Conservation (phyloP, 2,113 vertebrate genomes). For the Montifringilla adamsi region DNA sequence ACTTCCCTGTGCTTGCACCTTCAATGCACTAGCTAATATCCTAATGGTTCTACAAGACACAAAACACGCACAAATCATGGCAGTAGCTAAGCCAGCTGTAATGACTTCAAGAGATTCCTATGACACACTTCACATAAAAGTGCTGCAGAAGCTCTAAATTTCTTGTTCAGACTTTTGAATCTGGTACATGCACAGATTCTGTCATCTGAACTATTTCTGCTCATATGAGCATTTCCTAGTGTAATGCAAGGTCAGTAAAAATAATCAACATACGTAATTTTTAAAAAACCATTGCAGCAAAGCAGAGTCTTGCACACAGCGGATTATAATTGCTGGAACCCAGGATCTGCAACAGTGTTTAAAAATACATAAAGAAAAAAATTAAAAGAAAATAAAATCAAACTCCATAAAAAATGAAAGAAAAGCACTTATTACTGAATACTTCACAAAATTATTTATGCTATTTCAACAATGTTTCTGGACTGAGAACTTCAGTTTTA, state of each 20-base stretch:
- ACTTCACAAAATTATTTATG: neutral
- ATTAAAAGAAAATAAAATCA: neutral
- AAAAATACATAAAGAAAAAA: neutral
- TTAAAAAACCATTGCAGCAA: neutral
- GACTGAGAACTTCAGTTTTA: neutral
- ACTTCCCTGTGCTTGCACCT: neutral
- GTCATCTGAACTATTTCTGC: neutral
- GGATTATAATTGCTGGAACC: neutral
- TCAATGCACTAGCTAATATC: neutral
- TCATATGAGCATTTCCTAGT: neutral
- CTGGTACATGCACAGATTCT: neutral
- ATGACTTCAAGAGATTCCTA: neutral
- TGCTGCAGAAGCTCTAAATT: neutral
- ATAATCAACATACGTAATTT: neutral
- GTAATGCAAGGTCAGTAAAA: neutral
- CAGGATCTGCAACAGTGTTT: neutral
- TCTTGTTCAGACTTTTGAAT: neutral
- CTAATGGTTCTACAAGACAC: fast-evolving
- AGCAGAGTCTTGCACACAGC: neutral
- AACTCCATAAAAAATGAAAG: neutral
- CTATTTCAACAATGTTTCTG: neutral
- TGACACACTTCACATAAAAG: neutral
- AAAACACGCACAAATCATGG: neutral
- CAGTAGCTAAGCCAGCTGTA: neutral
- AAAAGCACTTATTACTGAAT: neutral